Evolutionary conservation across 2,113 vertebrate genomes (phyloP).

Genomic region (Mastomys natalensis): DNA sequence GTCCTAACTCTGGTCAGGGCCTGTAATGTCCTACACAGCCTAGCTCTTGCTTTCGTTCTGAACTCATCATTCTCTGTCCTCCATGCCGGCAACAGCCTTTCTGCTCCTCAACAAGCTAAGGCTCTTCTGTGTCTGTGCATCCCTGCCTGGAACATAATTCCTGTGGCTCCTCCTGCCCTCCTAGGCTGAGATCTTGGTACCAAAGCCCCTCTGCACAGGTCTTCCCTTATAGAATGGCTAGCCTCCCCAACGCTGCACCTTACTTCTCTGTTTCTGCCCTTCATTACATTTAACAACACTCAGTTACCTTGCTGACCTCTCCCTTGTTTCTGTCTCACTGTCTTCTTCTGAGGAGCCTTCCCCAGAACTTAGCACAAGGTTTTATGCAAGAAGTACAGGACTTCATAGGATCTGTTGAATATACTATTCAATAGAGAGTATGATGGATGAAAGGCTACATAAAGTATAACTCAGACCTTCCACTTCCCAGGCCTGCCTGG

Average conservation of each 20-base stretch:
- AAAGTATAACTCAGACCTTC: background rate
- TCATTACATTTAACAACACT: background rate
- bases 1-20: background rate
- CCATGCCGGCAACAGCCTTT: rapidly evolving
- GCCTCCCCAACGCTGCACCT: background rate
- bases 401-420: background rate
- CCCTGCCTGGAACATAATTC: background rate
- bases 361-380: background rate
- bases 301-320: background rate
- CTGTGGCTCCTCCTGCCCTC: background rate
- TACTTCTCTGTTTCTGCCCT: background rate
- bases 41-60: background rate
- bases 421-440: background rate
- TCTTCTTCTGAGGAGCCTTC: background rate
- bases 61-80: background rate
- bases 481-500: background rate
- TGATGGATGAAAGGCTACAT: conserved; percentile 17
- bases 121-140: background rate
- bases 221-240: background rate
- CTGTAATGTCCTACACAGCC: background rate
- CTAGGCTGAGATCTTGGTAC: background rate
- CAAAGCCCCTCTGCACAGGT: background rate
- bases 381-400: background rate
- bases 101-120: background rate
- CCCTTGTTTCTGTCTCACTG: conserved; percentile 26